Conservation (phyloP, 2,797 vertebrate genomes). For the Sphenodon punctatus region DNA sequence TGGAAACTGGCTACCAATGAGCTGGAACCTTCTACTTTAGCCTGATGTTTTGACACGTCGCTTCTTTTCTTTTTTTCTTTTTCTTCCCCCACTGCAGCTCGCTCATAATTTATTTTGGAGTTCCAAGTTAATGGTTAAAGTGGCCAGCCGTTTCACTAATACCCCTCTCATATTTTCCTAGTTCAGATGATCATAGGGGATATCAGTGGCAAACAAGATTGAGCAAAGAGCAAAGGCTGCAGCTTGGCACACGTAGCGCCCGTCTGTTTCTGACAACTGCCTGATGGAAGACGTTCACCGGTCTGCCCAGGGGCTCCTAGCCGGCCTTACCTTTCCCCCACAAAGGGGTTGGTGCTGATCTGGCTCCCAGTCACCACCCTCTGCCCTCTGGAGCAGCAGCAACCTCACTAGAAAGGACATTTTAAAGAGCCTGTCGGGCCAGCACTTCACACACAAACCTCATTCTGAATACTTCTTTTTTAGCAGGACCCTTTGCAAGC, state of each 20-base stretch:
- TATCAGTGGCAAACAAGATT: slow-evolving; percentile 16
- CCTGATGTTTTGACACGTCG: slow-evolving; percentile 41
- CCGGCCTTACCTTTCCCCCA: too few species aligned
- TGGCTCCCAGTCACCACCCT: too few species aligned
- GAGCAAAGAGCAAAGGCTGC: background rate
- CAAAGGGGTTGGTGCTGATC: too few species aligned
- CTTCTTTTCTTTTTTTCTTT: slow-evolving; percentile 2
- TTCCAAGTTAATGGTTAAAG: slow-evolving; percentile 13
- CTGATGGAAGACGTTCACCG: too few species aligned
- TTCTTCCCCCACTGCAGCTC: background rate
- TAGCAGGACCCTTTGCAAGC: too few species aligned
- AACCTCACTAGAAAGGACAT: too few species aligned
- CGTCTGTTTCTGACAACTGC: too few species aligned
- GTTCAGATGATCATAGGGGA: slow-evolving; percentile 6
- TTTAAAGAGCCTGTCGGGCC: too few species aligned
- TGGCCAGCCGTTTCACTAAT: background rate
- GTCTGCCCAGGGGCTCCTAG: too few species aligned
- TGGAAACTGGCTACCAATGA: slow-evolving; percentile 52
- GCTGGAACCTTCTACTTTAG: slow-evolving; percentile 53
- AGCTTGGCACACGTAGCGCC: slow-evolving; percentile 42
- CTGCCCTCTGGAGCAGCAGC: too few species aligned
- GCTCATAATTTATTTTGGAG: background rate
- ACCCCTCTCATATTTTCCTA: background rate
- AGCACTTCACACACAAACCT: too few species aligned
- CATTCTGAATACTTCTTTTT: too few species aligned